These are phyloP conservation scores for Vipera ursinii DNA, from an alignment of 2,797 vertebrate genomes.

Conservation along the genomic window DNA sequence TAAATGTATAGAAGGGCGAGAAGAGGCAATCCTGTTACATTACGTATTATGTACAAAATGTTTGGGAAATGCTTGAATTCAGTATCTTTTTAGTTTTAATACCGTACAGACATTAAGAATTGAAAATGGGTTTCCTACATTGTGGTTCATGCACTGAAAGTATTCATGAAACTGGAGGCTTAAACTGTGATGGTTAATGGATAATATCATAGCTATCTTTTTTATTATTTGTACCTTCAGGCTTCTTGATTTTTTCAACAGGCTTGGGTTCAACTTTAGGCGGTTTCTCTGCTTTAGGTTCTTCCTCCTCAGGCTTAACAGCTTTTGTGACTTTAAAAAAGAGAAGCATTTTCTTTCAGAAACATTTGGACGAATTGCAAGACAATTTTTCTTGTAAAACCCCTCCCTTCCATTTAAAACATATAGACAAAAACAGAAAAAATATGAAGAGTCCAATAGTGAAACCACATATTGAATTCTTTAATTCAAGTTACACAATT, in stretches of 20 bases:
- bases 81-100: background rate
- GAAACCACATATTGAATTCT: background rate
- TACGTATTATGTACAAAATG: constrained; percentile 13
- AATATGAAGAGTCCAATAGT: background rate
- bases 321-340: constrained; percentile 75
- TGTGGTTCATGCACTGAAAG: constrained; percentile 9
- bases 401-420: constrained; percentile 43
- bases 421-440: constrained; percentile 25
- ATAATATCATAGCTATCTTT: constrained; percentile 20
- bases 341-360: constrained; percentile 66
- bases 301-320: constrained; percentile 69
- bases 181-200: background rate
- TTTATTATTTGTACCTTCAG: constrained; percentile 71
- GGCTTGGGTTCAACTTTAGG: constrained; percentile 74
- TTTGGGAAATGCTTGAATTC: background rate
- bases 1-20: constrained; percentile 10
- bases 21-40: background rate
- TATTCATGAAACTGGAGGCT: background rate
- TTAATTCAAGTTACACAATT: background rate
- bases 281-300: constrained; percentile 71
- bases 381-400: constrained; percentile 30
- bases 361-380: constrained; percentile 45
- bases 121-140: background rate
- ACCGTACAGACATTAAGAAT: background rate
- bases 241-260: constrained; percentile 76